Evolutionary conservation across 1,140 invertebrate genomes (phyloP), one percentile per base, ranked within the genome.

Genomic region (Parapsyche elsis): DNA sequence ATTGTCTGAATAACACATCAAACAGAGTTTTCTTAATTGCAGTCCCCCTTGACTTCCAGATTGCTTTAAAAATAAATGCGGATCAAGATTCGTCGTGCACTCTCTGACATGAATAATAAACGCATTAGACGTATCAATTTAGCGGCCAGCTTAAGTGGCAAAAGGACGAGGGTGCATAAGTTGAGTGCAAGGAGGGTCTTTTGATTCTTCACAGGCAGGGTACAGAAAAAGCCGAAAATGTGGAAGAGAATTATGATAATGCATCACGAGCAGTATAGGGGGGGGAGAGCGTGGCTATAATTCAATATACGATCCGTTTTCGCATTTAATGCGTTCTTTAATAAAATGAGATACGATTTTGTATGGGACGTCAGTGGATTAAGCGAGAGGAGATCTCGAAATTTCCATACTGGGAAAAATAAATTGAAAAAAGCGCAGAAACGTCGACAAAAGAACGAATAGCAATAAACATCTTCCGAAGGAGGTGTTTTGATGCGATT

Each of bases 111-210:
- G 64, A 67, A 67, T 67, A 67, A 67, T 67, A 30, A 67, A 67
- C 14, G 19, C 64, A 14, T 67, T 67, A 67, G 64, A 67, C 64
- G 64, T 67, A 67, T 67, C 64, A 67, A 67, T 67, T 67, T 67
- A 24, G 64, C 21, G 64, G 21, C 23, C 21, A 26, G 24, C 5
- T 23, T 23, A 30, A 30, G 64, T 19, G 64, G 23, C 24, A 23
- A 26, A 67, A 67, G 9, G 2, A 5, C 64, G 64, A 67, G 64
- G 64, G 64, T 38, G 30, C 30, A 38, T 38, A 4, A 38, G 30
- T 38, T 38, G 7, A 38, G 30, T 38, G 30, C 30, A 38, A 38
- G 30, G 12, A 38, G 30, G 12, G 49, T 4, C 12, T 53, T 53
- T 2, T 53, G 49, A 53, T 53, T 2, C 49, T 53, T n/a, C 1